phyloP scores from a whole-genome alignment of 1,140 invertebrate genomes.

The Sinonovacula constricta region DNA sequence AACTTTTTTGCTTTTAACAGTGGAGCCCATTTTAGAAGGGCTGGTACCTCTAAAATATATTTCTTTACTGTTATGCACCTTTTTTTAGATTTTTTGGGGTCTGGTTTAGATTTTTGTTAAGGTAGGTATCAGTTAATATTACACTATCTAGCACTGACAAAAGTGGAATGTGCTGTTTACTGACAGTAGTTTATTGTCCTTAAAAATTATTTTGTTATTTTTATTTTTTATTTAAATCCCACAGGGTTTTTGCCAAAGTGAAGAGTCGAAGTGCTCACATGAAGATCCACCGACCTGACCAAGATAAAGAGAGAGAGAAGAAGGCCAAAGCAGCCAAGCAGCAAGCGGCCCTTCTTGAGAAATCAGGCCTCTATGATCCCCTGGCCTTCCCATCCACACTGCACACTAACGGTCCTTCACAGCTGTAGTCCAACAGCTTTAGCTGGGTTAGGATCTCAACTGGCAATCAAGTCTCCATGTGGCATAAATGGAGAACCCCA shows the following conservation, averaged over 20 bases:
- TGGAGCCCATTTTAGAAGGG: no score
- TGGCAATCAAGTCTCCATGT: no score
- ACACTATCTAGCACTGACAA: neutral
- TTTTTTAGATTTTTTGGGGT: no score
- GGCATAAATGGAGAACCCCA: no score
- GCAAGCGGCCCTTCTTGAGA: slow-evolving; percentile 27
- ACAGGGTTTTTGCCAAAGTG: slow-evolving; percentile 97
- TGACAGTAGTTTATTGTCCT: no score
- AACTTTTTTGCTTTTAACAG: no score
- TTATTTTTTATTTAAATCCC: no score
- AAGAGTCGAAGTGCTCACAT: slow-evolving; percentile 99
- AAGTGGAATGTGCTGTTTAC: neutral
- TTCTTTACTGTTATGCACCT: no score
- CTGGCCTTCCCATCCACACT: slow-evolving; percentile 19
- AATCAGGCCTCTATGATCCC: slow-evolving; percentile 7
- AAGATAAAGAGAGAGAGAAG: slow-evolving; percentile 63
- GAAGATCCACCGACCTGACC: slow-evolving; percentile 88
- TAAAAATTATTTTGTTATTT: slow-evolving; percentile 38
- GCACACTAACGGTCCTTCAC: slow-evolving; percentile 25
- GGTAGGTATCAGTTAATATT: no score
- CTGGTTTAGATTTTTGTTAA: no score
- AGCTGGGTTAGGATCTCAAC: no score
- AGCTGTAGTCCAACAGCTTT: slow-evolving; percentile 6
- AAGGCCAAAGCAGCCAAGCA: slow-evolving; percentile 54
- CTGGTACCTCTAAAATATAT: no score